phyloP scores from a whole-genome alignment of 2,888 invertebrate genomes.

The Acleris cristana region DNA sequence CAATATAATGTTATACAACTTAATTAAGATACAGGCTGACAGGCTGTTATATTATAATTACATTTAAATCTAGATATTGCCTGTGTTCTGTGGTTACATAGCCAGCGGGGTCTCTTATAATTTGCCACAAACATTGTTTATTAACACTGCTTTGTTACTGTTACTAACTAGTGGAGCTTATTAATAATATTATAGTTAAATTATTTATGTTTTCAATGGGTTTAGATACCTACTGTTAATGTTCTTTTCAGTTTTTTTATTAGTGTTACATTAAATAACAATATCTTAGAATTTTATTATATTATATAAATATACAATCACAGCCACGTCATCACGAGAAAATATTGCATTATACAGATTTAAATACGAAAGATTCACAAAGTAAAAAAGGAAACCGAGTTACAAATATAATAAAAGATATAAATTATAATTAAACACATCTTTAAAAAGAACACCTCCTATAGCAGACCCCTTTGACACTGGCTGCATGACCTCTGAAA shows the following conservation, averaged over 20 bases:
- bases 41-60: too few species aligned
- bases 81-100: neutral
- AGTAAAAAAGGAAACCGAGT: too few species aligned
- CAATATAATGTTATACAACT: neutral
- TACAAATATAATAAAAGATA: too few species aligned
- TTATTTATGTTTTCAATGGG: conserved; percentile 7
- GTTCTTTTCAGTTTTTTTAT: neutral
- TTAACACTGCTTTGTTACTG: conserved; percentile 16
- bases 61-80: conserved; percentile 3
- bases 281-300: too few species aligned
- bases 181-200: neutral
- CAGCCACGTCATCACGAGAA: too few species aligned
- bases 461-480: too few species aligned
- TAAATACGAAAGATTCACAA: too few species aligned
- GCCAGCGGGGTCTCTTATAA: conserved; percentile 13
- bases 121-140: conserved; percentile 17
- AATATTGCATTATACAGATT: too few species aligned
- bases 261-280: neutral
- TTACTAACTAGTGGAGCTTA: conserved; percentile 5
- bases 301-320: too few species aligned
- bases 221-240: neutral
- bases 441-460: too few species aligned
- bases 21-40: neutral
- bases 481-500: too few species aligned
- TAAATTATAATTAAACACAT: too few species aligned